phyloP scores from a whole-genome alignment of 1,140 invertebrate species.

The Apolygus lucorum region DNA sequence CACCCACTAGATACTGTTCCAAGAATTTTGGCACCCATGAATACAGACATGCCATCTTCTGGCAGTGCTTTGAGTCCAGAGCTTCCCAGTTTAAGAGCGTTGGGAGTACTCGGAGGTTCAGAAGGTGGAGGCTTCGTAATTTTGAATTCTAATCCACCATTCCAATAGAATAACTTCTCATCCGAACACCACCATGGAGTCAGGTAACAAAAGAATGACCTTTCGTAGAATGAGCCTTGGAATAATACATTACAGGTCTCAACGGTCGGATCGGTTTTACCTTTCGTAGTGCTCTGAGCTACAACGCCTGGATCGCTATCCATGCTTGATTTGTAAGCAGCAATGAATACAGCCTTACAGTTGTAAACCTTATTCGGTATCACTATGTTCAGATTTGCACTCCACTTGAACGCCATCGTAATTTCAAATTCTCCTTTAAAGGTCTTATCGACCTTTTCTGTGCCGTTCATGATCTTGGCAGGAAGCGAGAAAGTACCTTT shows the following conservation, averaged over 20 bases:
- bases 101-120: too few relatives aligned
- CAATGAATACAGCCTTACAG: neutral
- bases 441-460: neutral
- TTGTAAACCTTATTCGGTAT: slow-evolving; percentile 7
- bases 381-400: neutral
- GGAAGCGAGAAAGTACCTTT: neutral
- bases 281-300: neutral
- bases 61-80: neutral
- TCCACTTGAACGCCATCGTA: neutral
- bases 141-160: slow-evolving; percentile 23
- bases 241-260: slow-evolving; percentile 27
- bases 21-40: neutral
- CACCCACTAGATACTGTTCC: slow-evolving; percentile 6
- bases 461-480: neutral
- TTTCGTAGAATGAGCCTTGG: slow-evolving; percentile 21
- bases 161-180: slow-evolving; percentile 24
- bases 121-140: slow-evolving; percentile 18
- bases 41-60: neutral
- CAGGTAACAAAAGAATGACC: slow-evolving; percentile 28
- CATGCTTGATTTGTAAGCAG: neutral
- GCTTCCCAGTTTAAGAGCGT: neutral
- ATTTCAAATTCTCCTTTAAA: neutral
- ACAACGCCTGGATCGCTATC: neutral
- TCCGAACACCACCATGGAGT: slow-evolving; percentile 28
- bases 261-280: neutral